phyloP scores from a whole-genome alignment of 2,888 invertebrate genomes.

The Eumacrocentrus americanus region DNA sequence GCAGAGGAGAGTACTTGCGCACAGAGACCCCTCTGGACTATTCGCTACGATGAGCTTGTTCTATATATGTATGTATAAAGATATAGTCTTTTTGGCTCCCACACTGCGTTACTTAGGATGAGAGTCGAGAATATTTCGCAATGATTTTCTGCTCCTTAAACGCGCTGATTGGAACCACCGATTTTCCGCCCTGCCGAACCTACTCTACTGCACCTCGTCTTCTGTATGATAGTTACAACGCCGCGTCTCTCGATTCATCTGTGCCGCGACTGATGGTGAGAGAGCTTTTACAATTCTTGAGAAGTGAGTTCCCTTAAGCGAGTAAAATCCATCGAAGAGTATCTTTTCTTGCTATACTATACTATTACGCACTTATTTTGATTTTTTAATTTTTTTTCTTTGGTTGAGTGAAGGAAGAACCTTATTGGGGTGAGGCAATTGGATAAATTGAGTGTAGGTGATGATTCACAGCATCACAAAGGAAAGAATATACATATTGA shows the following conservation, averaged over 20 bases:
- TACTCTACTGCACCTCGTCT: too few species aligned
- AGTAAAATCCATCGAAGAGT: neutral
- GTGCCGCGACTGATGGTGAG: conserved; percentile 3
- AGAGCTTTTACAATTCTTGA: neutral
- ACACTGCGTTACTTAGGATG: too few species aligned
- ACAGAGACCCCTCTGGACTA: neutral
- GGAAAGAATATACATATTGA: too few species aligned
- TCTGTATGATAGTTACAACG: conserved; percentile 24
- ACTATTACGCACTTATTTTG: neutral
- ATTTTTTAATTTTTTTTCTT: too few species aligned
- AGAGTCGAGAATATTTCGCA: conserved; percentile 42
- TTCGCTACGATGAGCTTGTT: too few species aligned
- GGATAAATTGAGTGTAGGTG: conserved; percentile 6
- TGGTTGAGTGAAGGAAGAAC: too few species aligned
- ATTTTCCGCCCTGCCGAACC: conserved; percentile 56
- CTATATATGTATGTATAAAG: too few species aligned
- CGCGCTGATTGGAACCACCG: conserved; percentile 50
- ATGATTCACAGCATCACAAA: conserved; percentile 1
- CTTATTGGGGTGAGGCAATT: too few species aligned
- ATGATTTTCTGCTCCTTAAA: conserved; percentile 55
- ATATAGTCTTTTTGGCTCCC: too few species aligned
- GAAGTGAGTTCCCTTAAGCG: too few species aligned
- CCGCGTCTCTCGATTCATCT: too few species aligned
- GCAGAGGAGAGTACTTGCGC: conserved; percentile 21
- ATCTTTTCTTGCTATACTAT: neutral